Evolutionary conservation across 1,140 invertebrate species (phyloP).

Genomic region (Pomacea maculata): DNA sequence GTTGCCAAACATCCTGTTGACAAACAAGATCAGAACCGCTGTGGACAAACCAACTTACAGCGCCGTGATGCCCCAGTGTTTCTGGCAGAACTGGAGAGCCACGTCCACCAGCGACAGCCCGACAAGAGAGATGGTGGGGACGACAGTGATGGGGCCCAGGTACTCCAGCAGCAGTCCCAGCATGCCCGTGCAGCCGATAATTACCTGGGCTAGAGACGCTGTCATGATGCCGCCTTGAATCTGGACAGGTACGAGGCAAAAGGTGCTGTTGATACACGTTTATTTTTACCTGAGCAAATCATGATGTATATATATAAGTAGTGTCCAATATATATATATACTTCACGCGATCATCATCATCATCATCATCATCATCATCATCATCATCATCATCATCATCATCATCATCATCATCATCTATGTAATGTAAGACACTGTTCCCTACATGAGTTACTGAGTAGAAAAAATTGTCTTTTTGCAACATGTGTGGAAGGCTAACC

Average conservation of each 20-base stretch:
- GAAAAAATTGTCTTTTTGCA: too few relatives aligned
- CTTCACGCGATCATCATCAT: too few relatives aligned
- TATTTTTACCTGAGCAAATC: background rate
- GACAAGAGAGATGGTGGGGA: conserved; percentile 81
- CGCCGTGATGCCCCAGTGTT: conserved; percentile 17
- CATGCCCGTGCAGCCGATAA: conserved; percentile 69
- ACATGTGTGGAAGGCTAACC: conserved; percentile 30
- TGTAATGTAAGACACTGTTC: too few relatives aligned
- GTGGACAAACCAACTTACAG: conserved; percentile 7
- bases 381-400: too few relatives aligned
- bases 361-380: too few relatives aligned
- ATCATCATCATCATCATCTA: too few relatives aligned
- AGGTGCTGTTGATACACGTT: background rate
- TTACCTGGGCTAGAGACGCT: conserved; percentile 43
- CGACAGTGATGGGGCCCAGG: conserved; percentile 82
- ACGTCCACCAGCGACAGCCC: conserved; percentile 76
- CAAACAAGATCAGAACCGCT: background rate
- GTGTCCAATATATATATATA: too few relatives aligned
- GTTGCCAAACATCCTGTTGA: background rate
- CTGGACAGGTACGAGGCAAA: conserved; percentile 21
- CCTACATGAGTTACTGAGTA: too few relatives aligned
- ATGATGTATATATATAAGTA: background rate
- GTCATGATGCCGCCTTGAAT: conserved; percentile 48
- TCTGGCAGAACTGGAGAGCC: background rate
- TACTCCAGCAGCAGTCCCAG: conserved; percentile 77